A percentile compares a stretch with the other conserved stretches of the same genome.
Conservation (phyloP, 2,797 vertebrate genomes). For the Sciurus carolinensis region DNA sequence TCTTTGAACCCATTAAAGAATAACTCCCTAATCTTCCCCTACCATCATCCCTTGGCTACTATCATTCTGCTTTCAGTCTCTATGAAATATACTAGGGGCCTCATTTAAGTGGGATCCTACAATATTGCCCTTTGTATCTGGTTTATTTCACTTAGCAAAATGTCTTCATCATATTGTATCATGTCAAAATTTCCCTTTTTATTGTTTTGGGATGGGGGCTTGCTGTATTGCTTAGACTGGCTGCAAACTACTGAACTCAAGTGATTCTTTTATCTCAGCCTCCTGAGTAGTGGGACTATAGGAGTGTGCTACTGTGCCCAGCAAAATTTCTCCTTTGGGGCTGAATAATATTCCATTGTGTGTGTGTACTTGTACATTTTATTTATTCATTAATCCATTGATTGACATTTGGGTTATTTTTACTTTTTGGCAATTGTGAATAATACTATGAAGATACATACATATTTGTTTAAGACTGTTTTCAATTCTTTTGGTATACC, state of each 20-base stretch:
- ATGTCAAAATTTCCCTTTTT: not conserved
- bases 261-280: too few relatives aligned
- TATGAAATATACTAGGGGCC: not conserved
- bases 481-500: not conserved
- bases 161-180: not conserved
- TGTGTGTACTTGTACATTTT: not conserved
- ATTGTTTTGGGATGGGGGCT: too few relatives aligned
- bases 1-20: not conserved
- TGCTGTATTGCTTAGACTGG: too few relatives aligned
- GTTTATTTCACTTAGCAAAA: not conserved
- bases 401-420: not conserved
- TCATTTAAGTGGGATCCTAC: not conserved
- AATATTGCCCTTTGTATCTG: not conserved
- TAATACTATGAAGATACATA: not conserved
- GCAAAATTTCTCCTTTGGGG: not conserved
- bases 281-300: too few relatives aligned
- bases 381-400: not conserved
- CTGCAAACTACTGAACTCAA: too few relatives aligned
- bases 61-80: not conserved
- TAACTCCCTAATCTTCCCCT: not conserved
- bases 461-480: not conserved
- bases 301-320: too few relatives aligned
- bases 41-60: not conserved
- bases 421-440: not conserved
- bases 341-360: not conserved